Evolutionary conservation across 2,888 invertebrate species (phyloP).

Genomic region (Osmoderma eremita): DNA sequence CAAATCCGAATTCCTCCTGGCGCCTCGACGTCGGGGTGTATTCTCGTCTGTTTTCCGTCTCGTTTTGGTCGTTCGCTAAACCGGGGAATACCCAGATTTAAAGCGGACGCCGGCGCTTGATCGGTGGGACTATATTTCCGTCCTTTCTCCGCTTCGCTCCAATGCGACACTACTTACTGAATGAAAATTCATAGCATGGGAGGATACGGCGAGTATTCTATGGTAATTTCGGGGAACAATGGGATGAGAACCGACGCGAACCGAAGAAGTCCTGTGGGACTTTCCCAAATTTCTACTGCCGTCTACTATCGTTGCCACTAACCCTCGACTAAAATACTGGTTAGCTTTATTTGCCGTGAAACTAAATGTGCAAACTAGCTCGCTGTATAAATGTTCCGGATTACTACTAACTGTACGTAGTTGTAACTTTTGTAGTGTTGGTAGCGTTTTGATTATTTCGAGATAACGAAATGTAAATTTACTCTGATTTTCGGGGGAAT

Average conservation of each 20-base stretch:
- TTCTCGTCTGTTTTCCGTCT: neutral
- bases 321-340: neutral
- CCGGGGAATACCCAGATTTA: neutral
- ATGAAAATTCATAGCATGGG: conserved; percentile 44
- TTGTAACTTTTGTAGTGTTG: too few relatives aligned
- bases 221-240: conserved; percentile 42
- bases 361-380: conserved; percentile 3
- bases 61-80: conserved; percentile 7
- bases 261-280: neutral
- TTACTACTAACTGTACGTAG: neutral
- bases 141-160: neutral
- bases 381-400: neutral
- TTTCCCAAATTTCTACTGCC: neutral
- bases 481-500: neutral
- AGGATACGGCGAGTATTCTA: conserved; percentile 43
- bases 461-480: conserved; percentile 26
- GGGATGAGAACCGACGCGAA: conserved; percentile 5
- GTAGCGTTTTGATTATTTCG: conserved; percentile 19
- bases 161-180: conserved; percentile 3
- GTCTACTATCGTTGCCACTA: neutral
- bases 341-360: neutral
- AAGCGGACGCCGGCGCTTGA: too few relatives aligned
- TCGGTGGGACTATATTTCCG: too few relatives aligned
- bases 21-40: conserved; percentile 44
- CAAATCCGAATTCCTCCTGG: conserved; percentile 39